These are phyloP conservation scores for Donacobius atricapilla DNA, from an alignment of 2,113 vertebrate genomes.

Conservation along the genomic window DNA sequence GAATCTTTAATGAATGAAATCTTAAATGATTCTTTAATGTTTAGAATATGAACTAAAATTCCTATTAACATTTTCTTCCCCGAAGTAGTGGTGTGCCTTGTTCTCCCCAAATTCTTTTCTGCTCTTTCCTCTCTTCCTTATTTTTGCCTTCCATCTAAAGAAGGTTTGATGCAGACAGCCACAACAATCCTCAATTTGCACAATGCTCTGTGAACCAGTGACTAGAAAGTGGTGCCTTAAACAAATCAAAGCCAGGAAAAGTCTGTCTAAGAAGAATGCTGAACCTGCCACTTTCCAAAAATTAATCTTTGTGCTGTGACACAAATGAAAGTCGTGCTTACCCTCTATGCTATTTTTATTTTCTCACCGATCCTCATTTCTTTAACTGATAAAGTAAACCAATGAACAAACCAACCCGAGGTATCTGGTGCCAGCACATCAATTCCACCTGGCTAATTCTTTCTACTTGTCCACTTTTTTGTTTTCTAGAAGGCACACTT, in stretches of 20 bases:
- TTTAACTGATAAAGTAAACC: not conserved
- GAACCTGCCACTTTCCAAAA: not conserved
- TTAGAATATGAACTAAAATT: not conserved
- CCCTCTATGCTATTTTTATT: not conserved
- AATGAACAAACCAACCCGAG: not conserved
- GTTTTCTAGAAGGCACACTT: not conserved
- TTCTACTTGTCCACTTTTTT: not conserved
- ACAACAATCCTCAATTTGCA: not conserved
- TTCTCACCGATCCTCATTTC: rapidly evolving
- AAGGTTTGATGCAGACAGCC: not conserved
- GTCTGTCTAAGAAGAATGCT: not conserved
- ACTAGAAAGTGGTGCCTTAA: not conserved
- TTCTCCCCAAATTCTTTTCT: not conserved
- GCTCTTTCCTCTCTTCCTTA: not conserved
- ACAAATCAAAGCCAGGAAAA: not conserved
- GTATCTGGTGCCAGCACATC: not conserved
- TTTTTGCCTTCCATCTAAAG: not conserved
- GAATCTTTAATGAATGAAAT: not conserved
- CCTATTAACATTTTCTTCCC: not conserved
- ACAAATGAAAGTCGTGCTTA: not conserved
- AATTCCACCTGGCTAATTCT: not conserved
- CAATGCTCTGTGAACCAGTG: not conserved
- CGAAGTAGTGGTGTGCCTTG: not conserved
- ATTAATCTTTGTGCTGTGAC: not conserved
- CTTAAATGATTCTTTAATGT: not conserved